phyloP scores from a whole-genome alignment of 2,888 invertebrate genomes.

The Tanaodytes sp. region DNA sequence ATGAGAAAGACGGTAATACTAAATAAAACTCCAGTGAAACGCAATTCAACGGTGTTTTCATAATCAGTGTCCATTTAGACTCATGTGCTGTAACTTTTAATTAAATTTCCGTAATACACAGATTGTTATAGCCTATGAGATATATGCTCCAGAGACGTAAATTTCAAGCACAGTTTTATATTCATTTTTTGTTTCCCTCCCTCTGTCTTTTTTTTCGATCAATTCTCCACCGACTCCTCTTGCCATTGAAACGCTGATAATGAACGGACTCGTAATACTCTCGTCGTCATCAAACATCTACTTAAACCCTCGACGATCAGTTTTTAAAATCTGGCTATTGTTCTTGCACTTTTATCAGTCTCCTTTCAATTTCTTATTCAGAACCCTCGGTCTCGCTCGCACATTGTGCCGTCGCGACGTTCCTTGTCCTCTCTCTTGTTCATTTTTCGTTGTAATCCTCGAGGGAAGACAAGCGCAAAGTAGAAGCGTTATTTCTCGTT shows the following conservation, averaged over 20 bases:
- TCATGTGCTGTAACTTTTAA: constrained; percentile 27
- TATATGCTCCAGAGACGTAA: constrained; percentile 6
- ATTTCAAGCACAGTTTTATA: constrained; percentile 31
- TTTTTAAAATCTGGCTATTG: constrained; percentile 48
- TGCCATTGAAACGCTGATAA: constrained; percentile 27
- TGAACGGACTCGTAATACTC: constrained; percentile 42
- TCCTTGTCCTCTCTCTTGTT: too few species aligned
- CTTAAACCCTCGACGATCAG: constrained; percentile 45
- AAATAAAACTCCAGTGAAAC: too few species aligned
- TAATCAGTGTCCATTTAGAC: constrained; percentile 14
- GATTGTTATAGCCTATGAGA: constrained; percentile 28
- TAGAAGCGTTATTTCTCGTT: constrained; percentile 54
- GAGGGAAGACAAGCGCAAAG: constrained; percentile 50
- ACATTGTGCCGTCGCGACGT: too few species aligned
- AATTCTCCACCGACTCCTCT: constrained; percentile 35
- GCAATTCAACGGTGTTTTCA: constrained; percentile 8
- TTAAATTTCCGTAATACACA: constrained; percentile 28
- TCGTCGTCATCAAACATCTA: constrained; percentile 41
- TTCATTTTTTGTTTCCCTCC: constrained; percentile 32
- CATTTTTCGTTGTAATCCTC: constrained; percentile 48
- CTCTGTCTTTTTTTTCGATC: too few species aligned
- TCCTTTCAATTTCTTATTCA: too few species aligned
- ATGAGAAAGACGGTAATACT: too few species aligned
- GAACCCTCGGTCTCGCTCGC: too few species aligned
- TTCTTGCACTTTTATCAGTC: constrained; percentile 43